phyloP scores from a whole-genome alignment of 2,888 invertebrate species.

The Bedellia somnulentella region DNA sequence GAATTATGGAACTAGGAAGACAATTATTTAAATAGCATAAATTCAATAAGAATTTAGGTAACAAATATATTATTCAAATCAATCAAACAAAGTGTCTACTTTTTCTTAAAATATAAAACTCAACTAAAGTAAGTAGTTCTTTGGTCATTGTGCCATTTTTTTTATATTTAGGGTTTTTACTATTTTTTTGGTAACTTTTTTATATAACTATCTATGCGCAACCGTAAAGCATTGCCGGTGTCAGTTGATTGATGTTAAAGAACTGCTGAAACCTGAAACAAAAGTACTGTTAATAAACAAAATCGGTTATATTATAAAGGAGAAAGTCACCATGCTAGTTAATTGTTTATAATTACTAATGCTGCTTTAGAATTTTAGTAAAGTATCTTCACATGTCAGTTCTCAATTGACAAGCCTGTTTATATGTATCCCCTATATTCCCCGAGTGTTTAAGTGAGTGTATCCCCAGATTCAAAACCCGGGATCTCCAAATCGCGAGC shows the following conservation, averaged over 20 bases:
- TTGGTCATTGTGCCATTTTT: conserved; percentile 61
- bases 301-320: no score
- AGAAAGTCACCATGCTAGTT: no score
- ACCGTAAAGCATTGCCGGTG: conserved; percentile 49
- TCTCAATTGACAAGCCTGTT: no score
- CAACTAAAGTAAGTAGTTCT: conserved; percentile 38
- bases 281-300: conserved; percentile 6
- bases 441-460: no score
- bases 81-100: background rate
- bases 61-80: background rate
- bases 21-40: no score
- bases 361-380: background rate
- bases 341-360: background rate
- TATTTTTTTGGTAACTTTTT: conserved; percentile 36
- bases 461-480: no score
- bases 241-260: conserved; percentile 33
- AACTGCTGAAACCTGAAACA: conserved; percentile 23
- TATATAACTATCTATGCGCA: conserved; percentile 14
- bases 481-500: no score
- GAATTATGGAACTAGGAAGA: no score
- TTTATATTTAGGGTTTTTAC: conserved; percentile 44
- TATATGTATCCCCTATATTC: no score
- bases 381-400: background rate
- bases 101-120: no score
- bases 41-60: no score